Conservation (phyloP, 2,113 vertebrate species). For the Callopanchax toddi region DNA sequence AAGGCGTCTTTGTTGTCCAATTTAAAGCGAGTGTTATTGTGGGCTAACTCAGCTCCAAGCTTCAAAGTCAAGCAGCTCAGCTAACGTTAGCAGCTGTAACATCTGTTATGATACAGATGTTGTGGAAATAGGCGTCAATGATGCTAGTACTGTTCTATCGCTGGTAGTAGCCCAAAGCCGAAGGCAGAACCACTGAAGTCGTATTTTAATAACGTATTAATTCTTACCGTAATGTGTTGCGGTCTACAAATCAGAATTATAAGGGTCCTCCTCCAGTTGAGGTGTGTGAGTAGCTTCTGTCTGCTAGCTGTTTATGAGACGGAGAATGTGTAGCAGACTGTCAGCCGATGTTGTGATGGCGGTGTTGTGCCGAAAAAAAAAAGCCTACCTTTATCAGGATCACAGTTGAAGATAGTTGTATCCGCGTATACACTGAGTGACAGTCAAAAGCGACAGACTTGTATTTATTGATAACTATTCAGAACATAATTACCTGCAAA, state of each 20-base stretch:
- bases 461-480: background rate
- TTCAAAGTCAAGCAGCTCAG: conserved; percentile 22
- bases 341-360: conserved; percentile 26
- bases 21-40: background rate
- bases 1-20: no score
- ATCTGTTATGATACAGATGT: conserved; percentile 67
- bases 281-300: conserved; percentile 13
- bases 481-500: background rate
- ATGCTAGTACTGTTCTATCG: conserved; percentile 28
- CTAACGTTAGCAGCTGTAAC: conserved; percentile 67
- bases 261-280: conserved; percentile 10
- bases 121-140: conserved; percentile 32
- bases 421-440: background rate
- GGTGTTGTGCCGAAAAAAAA: background rate
- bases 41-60: conserved; percentile 32
- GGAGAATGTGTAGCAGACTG: conserved; percentile 14
- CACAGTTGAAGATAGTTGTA: background rate
- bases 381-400: background rate
- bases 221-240: conserved; percentile 38
- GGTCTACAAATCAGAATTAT: background rate
- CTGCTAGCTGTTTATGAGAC: conserved; percentile 39
- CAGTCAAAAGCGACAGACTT: background rate
- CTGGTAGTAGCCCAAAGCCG: background rate
- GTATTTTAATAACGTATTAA: background rate
- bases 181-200: background rate